Base-by-base conservation (phyloP, 2,888 invertebrate genomes). In the Eumacrocentrus americanus region DNA sequence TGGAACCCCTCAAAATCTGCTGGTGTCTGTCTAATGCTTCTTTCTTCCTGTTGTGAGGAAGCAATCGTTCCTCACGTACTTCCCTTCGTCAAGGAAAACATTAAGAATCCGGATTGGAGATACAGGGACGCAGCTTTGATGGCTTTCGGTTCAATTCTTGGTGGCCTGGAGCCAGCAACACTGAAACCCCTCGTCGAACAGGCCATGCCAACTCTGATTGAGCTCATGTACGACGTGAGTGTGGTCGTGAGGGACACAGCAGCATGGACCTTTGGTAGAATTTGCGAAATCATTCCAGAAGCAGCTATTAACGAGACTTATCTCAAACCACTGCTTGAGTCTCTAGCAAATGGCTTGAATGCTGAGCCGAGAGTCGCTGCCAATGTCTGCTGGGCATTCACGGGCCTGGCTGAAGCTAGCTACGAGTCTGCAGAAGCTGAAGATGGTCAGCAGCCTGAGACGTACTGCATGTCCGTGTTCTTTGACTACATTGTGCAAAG, bases 1-100 rank as follows among this genome's bases (percentile, higher is more conserved):
- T 99, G 99, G 99, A 98, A 97, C 82, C 99, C 99, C 0, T 94
- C 96, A 69, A 99, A 99, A 84, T 98, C 99, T 1, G 96, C 99
- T 2, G 97, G 98, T 34, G 99, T 99, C 2, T 99, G 99, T 80
- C 85, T 99, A 22, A 98, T 98, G 96, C 85, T 99, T 48, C 84
- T 99, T 69, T 94, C 99, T 16, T 93, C 95, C 47, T 98, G 98
- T 78, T 98, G 98, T 78, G 98, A 98, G 81, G 95, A 98, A 81
- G 94, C 92, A 76, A 94, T 99, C 65, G 94, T 99, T n/a, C 91
- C 91, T 0, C 91, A 91, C 81, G 96, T 98, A 11, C 84, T 99
- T 72, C 98, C 98, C 16, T 99, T 99, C 81, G 95, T 99, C 65
- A 92, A 94, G 76, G 88, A 91, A 42, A 94, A 99, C 81, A 98